Percentiles rank a stretch among this genome's conserved stretches.
phyloP scores from a whole-genome alignment of 2,113 vertebrate species.

The Odocoileus virginianus region DNA sequence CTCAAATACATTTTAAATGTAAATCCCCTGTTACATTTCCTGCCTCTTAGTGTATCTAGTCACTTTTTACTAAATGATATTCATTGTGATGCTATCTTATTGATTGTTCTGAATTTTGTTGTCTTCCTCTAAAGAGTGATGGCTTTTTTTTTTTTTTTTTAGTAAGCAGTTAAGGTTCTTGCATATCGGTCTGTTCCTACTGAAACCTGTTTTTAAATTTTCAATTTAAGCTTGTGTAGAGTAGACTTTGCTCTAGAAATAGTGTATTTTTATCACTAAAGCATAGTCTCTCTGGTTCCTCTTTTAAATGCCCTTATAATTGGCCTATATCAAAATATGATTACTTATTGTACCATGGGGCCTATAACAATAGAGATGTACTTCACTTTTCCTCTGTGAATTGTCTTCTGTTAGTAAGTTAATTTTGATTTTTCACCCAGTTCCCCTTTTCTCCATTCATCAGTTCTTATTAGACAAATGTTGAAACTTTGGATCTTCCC shows the following conservation, averaged over 20 bases:
- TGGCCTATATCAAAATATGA: neutral
- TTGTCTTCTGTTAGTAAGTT: neutral
- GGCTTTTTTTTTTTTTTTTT: neutral
- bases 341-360: neutral
- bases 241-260: neutral
- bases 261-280: neutral
- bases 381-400: neutral
- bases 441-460: neutral
- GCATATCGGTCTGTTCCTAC: neutral
- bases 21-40: neutral
- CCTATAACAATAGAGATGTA: neutral
- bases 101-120: constrained; percentile 11
- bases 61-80: neutral
- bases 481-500: neutral
- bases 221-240: neutral
- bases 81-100: neutral
- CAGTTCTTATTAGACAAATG: neutral
- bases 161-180: neutral
- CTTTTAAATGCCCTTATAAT: neutral
- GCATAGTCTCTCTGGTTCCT: neutral
- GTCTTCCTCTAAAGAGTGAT: neutral
- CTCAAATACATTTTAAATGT: neutral
- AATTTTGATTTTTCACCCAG: neutral
- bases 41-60: neutral
- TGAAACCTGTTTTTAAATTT: neutral